Evolutionary conservation across 2,113 vertebrate species (phyloP), one percentile per base, ranked within the genome.

Genomic region (Bos javanicus): DNA sequence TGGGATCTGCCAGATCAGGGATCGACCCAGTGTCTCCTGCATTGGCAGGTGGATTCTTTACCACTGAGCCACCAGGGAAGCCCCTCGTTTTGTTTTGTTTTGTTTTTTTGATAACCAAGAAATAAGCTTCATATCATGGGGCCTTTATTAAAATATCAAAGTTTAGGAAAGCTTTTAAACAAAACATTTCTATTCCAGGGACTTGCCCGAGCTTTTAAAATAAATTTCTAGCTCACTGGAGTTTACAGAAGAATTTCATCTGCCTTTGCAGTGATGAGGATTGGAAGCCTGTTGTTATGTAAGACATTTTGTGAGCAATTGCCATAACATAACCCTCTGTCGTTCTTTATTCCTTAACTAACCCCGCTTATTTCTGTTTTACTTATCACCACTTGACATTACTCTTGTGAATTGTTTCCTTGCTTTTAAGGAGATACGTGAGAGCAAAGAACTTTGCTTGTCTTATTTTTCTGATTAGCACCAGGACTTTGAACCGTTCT

Each of bases 81-180:
- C 71, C 71, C 71, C 28, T 71, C 64, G 5, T 33, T 64, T 36
- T 48, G 43, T 48, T 11, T 67, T 80, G 33, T 48, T 48, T 48
- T 78, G 30, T 46, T 30, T 30, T 81, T 81, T 81, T 21, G 48
- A 25, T 74, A 83, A 36, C 21, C 36, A 81, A 80, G 48, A 92
- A 93, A 91, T 87, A 76, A 90, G 6, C 23, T 59, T 94, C 33
- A 0, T 56, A 67, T 90, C 39, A 86, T 87, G 50, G 60, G 36
- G 21, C 92, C 39, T 94, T 95, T 64, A 64, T 94, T 94, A 96
- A 94, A 94, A 96, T 81, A 89, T 36, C 67, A 71, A 94, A 88
- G 59, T 14, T 87, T 4, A 92, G 28, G n/a, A 90, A 95, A 60
- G 90, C 16, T 82, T 94, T 86, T 48, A 39, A 95, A 87, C 9